These are phyloP conservation scores for Merluccius polli DNA, from an alignment of 2,797 vertebrate genomes.

Conservation along the genomic window DNA sequence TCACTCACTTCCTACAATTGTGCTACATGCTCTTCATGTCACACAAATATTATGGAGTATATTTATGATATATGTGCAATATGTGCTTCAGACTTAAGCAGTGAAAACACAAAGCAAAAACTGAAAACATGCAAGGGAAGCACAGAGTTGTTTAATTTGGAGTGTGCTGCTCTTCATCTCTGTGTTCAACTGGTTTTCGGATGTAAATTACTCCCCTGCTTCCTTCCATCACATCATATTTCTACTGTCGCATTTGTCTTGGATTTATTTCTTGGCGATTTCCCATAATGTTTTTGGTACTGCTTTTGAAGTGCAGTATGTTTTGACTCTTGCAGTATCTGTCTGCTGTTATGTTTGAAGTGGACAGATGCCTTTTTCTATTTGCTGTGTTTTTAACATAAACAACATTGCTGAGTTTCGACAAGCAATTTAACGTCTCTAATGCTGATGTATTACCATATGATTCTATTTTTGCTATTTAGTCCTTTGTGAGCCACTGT, in stretches of 20 bases:
- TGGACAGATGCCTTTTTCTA: background rate
- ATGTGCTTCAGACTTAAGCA: background rate
- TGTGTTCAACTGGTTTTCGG: background rate
- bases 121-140: background rate
- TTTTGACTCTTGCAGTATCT: background rate
- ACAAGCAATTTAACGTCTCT: background rate
- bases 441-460: background rate
- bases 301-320: background rate
- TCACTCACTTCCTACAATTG: background rate
- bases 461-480: background rate
- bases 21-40: background rate
- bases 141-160: background rate
- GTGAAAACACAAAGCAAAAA: background rate
- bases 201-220: background rate
- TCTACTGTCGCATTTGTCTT: background rate
- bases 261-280: background rate
- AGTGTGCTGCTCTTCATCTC: background rate
- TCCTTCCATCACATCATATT: background rate
- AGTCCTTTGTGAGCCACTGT: background rate
- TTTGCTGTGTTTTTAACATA: background rate
- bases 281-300: background rate
- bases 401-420: no score
- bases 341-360: background rate
- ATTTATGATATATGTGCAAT: background rate
- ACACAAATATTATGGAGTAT: background rate